These are phyloP conservation scores for Crocallis elinguaria DNA, from an alignment of 2,888 invertebrate species.

Conservation along the genomic window DNA sequence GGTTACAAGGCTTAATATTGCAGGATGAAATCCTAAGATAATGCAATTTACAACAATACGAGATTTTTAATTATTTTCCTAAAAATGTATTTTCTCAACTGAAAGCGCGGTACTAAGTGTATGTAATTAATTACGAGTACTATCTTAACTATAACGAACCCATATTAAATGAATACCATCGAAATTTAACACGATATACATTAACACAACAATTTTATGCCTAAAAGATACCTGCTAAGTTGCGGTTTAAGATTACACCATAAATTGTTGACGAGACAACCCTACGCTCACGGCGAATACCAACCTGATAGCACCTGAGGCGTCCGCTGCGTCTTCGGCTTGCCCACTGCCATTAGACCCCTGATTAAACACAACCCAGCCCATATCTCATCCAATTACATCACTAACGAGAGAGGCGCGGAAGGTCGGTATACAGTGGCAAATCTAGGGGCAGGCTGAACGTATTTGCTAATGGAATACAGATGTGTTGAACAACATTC, in stretches of 20 bases:
- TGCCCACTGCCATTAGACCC: slow-evolving; percentile 64
- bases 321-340: slow-evolving; percentile 75
- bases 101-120: too few species aligned
- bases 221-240: neutral
- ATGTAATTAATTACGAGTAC: too few species aligned
- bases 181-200: neutral
- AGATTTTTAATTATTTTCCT: too few species aligned
- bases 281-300: slow-evolving; percentile 62
- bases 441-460: slow-evolving; percentile 63
- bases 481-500: slow-evolving; percentile 77
- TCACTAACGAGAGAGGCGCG: slow-evolving; percentile 41
- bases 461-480: slow-evolving; percentile 82
- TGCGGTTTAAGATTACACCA: neutral
- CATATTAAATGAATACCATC: too few species aligned
- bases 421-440: slow-evolving; percentile 55
- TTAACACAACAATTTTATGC: neutral
- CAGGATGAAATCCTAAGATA: too few species aligned
- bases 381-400: slow-evolving; percentile 58
- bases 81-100: too few species aligned
- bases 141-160: too few species aligned
- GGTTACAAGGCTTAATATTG: too few species aligned
- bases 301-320: slow-evolving; percentile 72
- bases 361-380: slow-evolving; percentile 65
- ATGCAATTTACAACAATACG: too few species aligned
- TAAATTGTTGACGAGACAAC: slow-evolving; percentile 42